These are phyloP conservation scores for Peromyscus attwateri DNA, from an alignment of 2,797 vertebrate species.

Conservation along the genomic window DNA sequence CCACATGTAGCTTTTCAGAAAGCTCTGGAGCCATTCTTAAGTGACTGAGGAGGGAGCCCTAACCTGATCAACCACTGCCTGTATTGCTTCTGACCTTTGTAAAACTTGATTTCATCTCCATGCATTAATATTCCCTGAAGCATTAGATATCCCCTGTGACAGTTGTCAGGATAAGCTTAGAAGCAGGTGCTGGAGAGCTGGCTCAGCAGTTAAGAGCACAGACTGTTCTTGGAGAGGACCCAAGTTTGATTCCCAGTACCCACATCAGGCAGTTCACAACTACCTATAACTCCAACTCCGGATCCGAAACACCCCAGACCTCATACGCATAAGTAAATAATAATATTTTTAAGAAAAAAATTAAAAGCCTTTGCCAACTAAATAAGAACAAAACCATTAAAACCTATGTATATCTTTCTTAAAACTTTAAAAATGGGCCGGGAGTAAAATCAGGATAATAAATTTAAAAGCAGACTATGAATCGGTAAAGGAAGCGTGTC, in stretches of 20 bases:
- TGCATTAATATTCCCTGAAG: slow-evolving; percentile 1
- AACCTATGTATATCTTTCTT: background rate
- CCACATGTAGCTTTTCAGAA: background rate
- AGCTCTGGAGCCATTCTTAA: background rate
- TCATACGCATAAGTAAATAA: background rate
- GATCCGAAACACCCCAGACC: background rate
- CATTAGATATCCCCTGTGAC: background rate
- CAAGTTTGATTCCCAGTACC: background rate
- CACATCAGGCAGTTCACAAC: background rate
- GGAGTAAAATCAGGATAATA: background rate
- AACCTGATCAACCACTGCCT: background rate
- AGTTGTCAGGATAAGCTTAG: background rate
- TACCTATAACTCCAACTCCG: background rate
- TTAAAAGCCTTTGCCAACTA: background rate
- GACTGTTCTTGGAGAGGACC: background rate
- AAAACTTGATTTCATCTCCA: slow-evolving; percentile 46
- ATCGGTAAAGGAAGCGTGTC: background rate
- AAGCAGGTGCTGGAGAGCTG: background rate
- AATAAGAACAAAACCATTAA: slow-evolving; percentile 3
- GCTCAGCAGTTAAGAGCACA: background rate
- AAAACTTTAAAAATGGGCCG: background rate
- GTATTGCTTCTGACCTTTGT: background rate
- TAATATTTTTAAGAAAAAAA: background rate
- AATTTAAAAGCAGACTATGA: slow-evolving; percentile 4
- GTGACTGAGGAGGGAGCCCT: background rate